Evolutionary conservation across 1,140 invertebrate genomes (phyloP), one percentile per base, ranked within the genome.

Genomic region (Vanessa tameamea): DNA sequence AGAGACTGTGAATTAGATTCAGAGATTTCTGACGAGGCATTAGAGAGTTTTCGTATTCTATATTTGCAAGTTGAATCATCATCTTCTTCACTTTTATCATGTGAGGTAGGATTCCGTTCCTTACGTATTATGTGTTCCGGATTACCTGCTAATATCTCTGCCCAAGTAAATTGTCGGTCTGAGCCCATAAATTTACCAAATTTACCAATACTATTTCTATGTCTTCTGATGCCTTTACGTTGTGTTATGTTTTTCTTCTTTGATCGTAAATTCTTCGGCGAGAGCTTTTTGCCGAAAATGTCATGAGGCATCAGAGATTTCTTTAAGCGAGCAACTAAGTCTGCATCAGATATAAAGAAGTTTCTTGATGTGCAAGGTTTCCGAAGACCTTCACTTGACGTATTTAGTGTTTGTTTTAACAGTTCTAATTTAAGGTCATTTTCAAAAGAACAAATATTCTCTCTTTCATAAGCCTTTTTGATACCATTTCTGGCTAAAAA

Each of bases 91-190:
- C 80, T 81, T 68, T 81, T 78, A 16, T 50, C 72, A n/a, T 77
- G 72, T 59, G 53, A 9, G 16, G 72, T 68, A n/a, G 73, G 53
- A 57, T 92, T 93, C 16, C 88, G 86, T 47, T 91, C 90, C 70
- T 93, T 93, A 69, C 93, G 91, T 7, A 94, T 88, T 13, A 95
- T 93, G 75, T 93, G 80, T 80, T 95, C 94, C 7, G 94, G 94
- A 79, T 95, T 94, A 11, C 88, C 87, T 31, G 93, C 92, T 53
- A 94, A 82, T 64, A 94, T 94, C 77, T 93, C 93, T 0, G 94
- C 94, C 94, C 94, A 95, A 67, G 93, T 93, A 77, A 93, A 93
- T 63, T 93, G 92, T 72, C 87, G 82, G 5, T 88, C 91, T 0
- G 92, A 93, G 8, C 92, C 92, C 88, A 94, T 92, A 70, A 93